A percentile compares a stretch with the other conserved stretches of the same genome.
Conservation (phyloP, 1,140 invertebrate species). For the Drosophila baimaii region DNA sequence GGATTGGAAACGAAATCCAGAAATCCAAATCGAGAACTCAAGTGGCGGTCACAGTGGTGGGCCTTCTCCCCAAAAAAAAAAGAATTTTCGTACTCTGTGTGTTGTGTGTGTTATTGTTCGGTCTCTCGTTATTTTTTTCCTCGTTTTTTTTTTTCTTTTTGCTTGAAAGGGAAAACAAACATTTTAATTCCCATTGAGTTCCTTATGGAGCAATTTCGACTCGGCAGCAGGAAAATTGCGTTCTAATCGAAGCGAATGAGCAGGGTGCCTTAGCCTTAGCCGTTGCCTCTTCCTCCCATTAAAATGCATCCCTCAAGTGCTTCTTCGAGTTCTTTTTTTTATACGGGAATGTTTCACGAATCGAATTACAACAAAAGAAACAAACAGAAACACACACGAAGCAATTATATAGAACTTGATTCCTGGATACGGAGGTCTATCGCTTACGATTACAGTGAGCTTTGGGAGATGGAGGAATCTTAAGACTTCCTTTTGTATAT, state of each 20-base stretch:
- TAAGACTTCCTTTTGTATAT: neutral
- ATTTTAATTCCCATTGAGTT: conserved; percentile 81
- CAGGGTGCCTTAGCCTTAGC: conserved; percentile 19
- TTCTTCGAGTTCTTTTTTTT: conserved; percentile 18
- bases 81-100: conserved; percentile 28
- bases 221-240: conserved; percentile 62
- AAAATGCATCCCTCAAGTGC: conserved; percentile 71
- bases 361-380: conserved; percentile 57
- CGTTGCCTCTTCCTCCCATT: conserved; percentile 22
- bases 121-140: conserved; percentile 5
- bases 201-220: conserved; percentile 56
- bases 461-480: neutral
- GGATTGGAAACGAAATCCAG: conserved; percentile 8
- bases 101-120: conserved; percentile 32
- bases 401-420: conserved; percentile 48
- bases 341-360: conserved; percentile 41
- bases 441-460: conserved; percentile 1
- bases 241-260: conserved; percentile 73
- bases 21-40: conserved; percentile 40
- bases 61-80: conserved; percentile 18
- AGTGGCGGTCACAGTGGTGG: conserved; percentile 55
- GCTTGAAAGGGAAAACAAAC: conserved; percentile 60
- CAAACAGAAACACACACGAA: conserved; percentile 30
- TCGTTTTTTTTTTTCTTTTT: neutral
- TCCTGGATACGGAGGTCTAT: conserved; percentile 11